Conservation (phyloP, 2,888 invertebrate genomes). For the Elegia similella region DNA sequence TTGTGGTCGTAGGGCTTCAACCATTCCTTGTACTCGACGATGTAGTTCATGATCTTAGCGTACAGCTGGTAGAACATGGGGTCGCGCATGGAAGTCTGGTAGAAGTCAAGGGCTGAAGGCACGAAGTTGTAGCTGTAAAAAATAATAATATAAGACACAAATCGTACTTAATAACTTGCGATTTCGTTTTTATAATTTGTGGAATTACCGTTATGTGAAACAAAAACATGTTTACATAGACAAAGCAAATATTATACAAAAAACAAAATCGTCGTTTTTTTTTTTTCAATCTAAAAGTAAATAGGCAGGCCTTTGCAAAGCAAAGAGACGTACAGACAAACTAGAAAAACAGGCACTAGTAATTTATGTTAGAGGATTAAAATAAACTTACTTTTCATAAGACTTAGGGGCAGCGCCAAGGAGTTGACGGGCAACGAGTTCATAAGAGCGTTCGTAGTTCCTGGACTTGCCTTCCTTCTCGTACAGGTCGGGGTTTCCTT, state of each 20-base stretch:
- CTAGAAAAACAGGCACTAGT: too few species aligned
- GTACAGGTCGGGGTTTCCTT: slow-evolving; percentile 77
- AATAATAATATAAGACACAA: slow-evolving; percentile 13
- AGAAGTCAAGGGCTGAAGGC: slow-evolving; percentile 84
- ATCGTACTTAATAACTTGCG: too few species aligned
- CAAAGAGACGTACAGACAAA: too few species aligned
- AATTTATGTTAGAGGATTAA: too few species aligned
- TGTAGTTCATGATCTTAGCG: slow-evolving; percentile 81
- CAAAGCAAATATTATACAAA: too few species aligned
- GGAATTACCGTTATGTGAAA: too few species aligned
- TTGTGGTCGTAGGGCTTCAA: slow-evolving; percentile 81
- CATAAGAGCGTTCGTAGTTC: slow-evolving; percentile 77
- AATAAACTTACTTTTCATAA: slow-evolving; percentile 44
- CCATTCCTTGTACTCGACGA: slow-evolving; percentile 82
- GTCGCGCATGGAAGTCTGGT: slow-evolving; percentile 85
- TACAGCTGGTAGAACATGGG: slow-evolving; percentile 87
- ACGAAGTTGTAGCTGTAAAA: slow-evolving; percentile 58
- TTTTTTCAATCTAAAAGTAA: too few species aligned
- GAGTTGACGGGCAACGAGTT: slow-evolving; percentile 77
- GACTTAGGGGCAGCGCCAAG: slow-evolving; percentile 53
- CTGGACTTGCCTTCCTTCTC: slow-evolving; percentile 45
- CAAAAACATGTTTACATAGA: too few species aligned
- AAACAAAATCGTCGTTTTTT: too few species aligned
- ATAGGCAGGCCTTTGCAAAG: too few species aligned
- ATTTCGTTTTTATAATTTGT: too few species aligned